Evolutionary conservation across 2,888 invertebrate species (phyloP).

Genomic region (Melitaea athalia): DNA sequence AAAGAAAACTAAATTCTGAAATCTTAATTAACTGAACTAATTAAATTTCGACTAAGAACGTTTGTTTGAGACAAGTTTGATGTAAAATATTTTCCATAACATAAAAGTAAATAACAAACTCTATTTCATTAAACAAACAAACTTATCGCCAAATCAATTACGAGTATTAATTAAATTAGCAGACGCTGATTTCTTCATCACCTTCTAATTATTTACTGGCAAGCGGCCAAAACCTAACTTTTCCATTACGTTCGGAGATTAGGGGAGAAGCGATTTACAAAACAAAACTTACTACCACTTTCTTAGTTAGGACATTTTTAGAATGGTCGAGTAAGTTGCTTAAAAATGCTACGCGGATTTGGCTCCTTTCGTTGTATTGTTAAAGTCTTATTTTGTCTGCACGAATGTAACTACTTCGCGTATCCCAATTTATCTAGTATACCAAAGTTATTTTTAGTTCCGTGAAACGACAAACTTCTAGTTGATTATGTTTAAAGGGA

Average conservation of each 20-base stretch:
- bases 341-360: constrained; percentile 9
- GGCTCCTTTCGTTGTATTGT: not conserved
- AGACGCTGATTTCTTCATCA: constrained; percentile 39
- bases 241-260: constrained; percentile 40
- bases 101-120: not conserved
- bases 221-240: constrained; percentile 39
- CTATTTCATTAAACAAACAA: constrained; percentile 6
- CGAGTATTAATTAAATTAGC: constrained; percentile 17
- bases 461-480: constrained; percentile 13
- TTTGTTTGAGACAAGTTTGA: not conserved
- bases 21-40: not conserved
- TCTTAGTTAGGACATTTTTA: constrained; percentile 34
- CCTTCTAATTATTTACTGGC: constrained; percentile 40
- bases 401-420: not conserved
- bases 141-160: constrained; percentile 7
- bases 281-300: constrained; percentile 37
- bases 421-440: constrained; percentile 12
- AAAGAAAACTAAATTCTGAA: not conserved
- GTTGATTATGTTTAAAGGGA: constrained; percentile 21
- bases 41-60: not conserved
- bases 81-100: not conserved
- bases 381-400: constrained; percentile 21
- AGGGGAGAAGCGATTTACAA: constrained; percentile 38
- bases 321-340: constrained; percentile 12
- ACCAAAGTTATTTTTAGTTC: constrained; percentile 30